Percentiles rank a stretch among this genome's conserved stretches.
These are phyloP conservation scores for Brienomyrus brachyistius DNA, from an alignment of 2,113 vertebrate species.

Conservation along the genomic window DNA sequence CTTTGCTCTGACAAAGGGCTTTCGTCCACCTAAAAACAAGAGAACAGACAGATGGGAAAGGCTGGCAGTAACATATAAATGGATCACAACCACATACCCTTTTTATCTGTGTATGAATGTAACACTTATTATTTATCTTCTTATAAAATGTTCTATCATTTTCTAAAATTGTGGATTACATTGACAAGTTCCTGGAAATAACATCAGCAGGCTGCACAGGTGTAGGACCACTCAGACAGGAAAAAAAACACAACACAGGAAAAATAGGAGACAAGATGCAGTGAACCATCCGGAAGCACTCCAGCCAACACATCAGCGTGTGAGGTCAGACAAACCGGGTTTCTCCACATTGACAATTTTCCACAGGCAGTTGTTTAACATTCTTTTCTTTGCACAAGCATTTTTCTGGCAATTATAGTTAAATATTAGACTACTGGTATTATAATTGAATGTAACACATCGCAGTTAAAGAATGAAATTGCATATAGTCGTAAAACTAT, in stretches of 20 bases:
- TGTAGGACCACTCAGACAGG: background rate
- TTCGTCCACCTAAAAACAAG: constrained; percentile 59
- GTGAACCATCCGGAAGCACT: background rate
- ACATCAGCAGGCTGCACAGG: background rate
- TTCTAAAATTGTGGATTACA: background rate
- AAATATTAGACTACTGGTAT: background rate
- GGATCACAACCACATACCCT: background rate
- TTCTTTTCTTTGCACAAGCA: background rate
- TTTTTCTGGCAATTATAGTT: background rate
- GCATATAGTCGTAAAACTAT: background rate
- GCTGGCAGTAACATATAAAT: background rate
- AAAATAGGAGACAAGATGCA: background rate
- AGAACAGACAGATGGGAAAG: constrained; percentile 15
- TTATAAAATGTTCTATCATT: background rate
- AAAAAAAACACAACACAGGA: background rate
- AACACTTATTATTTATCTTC: background rate
- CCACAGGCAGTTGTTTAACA: background rate
- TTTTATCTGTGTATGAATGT: too few relatives aligned
- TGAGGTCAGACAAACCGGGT: background rate
- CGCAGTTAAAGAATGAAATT: background rate
- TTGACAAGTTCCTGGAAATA: background rate
- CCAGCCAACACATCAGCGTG: background rate
- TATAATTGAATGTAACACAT: background rate
- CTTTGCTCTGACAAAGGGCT: constrained; percentile 67
- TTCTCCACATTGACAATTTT: background rate